These are phyloP conservation scores for Mesopsocus fuscifrons DNA, from an alignment of 2,888 invertebrate species.

Conservation along the genomic window DNA sequence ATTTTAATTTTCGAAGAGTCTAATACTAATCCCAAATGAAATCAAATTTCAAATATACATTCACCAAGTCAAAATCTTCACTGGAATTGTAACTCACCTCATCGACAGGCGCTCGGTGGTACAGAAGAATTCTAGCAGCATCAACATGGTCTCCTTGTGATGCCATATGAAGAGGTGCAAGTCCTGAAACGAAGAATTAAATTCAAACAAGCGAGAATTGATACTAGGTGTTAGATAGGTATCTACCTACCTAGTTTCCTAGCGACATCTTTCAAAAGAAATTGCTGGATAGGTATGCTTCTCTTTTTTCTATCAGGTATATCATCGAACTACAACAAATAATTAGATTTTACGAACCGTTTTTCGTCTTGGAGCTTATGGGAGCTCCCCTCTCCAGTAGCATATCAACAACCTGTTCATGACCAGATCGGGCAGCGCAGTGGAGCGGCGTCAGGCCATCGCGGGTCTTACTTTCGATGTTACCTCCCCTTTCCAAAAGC, in stretches of 20 bases:
- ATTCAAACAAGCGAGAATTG: too few relatives aligned
- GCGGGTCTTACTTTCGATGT: slow-evolving; percentile 81
- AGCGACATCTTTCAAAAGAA: too few relatives aligned
- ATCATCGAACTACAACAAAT: too few relatives aligned
- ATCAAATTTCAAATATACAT: too few relatives aligned
- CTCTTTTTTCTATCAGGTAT: too few relatives aligned
- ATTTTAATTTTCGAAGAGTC: too few relatives aligned
- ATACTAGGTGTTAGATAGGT: too few relatives aligned
- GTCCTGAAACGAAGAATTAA: slow-evolving; percentile 29
- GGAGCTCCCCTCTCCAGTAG: slow-evolving; percentile 79
- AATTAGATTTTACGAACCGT: slow-evolving; percentile 26
- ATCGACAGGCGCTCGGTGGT: slow-evolving; percentile 93
- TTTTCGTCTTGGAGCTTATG: slow-evolving; percentile 89
- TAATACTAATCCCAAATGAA: too few relatives aligned
- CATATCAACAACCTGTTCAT: slow-evolving; percentile 82
- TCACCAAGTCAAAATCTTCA: too few relatives aligned
- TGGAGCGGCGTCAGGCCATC: slow-evolving; percentile 93
- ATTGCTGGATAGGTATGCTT: not conserved
- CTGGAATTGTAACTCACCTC: slow-evolving; percentile 43
- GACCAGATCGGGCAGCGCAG: slow-evolving; percentile 92
- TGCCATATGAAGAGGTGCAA: slow-evolving; percentile 97
- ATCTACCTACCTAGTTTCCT: too few relatives aligned
- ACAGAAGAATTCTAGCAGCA: slow-evolving; percentile 76
- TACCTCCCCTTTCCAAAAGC: slow-evolving; percentile 72
- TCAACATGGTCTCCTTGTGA: slow-evolving; percentile 98